phyloP scores from a whole-genome alignment of 2,888 invertebrate genomes.

The Lasioglossum vierecki region DNA sequence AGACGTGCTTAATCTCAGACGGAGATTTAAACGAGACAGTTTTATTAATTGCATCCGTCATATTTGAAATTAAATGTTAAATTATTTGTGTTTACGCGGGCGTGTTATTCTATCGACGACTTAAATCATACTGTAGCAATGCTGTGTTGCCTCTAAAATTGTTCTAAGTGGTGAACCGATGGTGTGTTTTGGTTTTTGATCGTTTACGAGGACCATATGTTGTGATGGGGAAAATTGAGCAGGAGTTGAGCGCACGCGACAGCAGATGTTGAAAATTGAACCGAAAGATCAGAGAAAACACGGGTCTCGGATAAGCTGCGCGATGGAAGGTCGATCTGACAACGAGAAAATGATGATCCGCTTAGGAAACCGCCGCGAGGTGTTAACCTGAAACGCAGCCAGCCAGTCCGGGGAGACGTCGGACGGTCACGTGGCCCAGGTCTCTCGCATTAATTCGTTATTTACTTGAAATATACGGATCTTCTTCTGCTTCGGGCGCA shows the following conservation, averaged over 20 bases:
- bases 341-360: conserved; percentile 61
- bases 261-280: conserved; percentile 24
- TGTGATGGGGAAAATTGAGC: background rate
- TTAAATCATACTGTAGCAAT: background rate
- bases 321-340: conserved; percentile 26
- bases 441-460: conserved; percentile 67
- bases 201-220: background rate
- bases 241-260: background rate
- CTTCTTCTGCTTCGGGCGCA: conserved; percentile 56
- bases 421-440: conserved; percentile 42
- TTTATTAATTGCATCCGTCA: too few species aligned
- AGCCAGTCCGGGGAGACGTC: conserved; percentile 31
- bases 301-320: background rate
- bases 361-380: conserved; percentile 54
- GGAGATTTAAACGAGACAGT: too few species aligned
- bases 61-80: too few species aligned
- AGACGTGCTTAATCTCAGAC: too few species aligned
- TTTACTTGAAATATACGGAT: conserved; percentile 64
- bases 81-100: too few species aligned
- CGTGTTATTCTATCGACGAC: too few species aligned
- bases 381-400: conserved; percentile 56
- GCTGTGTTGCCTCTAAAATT: background rate
- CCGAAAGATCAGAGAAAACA: conserved; percentile 12
- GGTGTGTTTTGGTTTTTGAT: background rate
- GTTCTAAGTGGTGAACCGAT: background rate